Evolutionary conservation across 2,113 vertebrate genomes (phyloP).

Genomic region (Serilophus lunatus): DNA sequence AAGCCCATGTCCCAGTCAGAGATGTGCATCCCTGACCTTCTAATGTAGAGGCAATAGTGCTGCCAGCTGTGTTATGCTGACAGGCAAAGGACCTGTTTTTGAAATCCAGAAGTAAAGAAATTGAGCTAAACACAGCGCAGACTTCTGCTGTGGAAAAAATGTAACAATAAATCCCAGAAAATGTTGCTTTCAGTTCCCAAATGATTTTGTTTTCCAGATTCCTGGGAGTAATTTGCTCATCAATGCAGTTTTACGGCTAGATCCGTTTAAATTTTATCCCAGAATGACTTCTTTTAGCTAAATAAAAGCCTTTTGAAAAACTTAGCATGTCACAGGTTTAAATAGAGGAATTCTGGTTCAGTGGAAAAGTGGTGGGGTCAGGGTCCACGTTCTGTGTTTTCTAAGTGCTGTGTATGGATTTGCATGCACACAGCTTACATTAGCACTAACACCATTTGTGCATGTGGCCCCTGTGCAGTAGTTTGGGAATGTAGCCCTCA

Average conservation of each 20-base stretch:
- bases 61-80: slow-evolving; percentile 61
- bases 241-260: not conserved
- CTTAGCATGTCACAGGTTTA: not conserved
- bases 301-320: slow-evolving; percentile 23
- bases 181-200: not conserved
- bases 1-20: slow-evolving; percentile 15
- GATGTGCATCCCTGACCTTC: slow-evolving; percentile 43
- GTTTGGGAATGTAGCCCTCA: slow-evolving; percentile 43
- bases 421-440: slow-evolving; percentile 5
- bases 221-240: slow-evolving; percentile 9
- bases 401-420: not conserved
- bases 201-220: slow-evolving; percentile 40
- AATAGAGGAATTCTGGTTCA: not conserved
- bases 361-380: not conserved
- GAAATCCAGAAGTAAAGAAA: slow-evolving; percentile 8
- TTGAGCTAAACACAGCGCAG: not conserved
- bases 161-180: not conserved
- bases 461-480: slow-evolving; percentile 17
- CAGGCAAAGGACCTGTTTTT: slow-evolving; percentile 25
- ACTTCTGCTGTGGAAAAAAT: not conserved
- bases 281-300: not conserved
- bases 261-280: slow-evolving; percentile 9
- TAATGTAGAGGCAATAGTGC: not conserved
- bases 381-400: not conserved
- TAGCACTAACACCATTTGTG: slow-evolving; percentile 5